phyloP scores from a whole-genome alignment of 2,113 vertebrate species.

The Xenopus borealis region DNA sequence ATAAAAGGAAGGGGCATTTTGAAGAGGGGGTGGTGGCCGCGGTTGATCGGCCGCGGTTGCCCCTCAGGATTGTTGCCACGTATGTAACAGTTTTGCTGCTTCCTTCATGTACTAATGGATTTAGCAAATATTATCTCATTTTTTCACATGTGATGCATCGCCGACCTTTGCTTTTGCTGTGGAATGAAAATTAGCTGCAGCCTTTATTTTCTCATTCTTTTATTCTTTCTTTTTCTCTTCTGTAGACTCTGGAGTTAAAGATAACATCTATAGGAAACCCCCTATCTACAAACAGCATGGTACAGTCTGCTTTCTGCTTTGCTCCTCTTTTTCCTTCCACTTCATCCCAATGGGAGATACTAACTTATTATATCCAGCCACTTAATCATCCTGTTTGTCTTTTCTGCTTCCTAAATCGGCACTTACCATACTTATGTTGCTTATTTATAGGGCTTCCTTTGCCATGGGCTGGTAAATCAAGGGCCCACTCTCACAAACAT shows the following conservation, averaged over 20 bases:
- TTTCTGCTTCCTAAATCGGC: too few relatives aligned
- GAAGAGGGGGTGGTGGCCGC: too few relatives aligned
- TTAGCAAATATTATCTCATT: background rate
- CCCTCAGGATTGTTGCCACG: too few relatives aligned
- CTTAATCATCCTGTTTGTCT: too few relatives aligned
- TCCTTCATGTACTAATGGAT: background rate
- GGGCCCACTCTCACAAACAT: too few relatives aligned
- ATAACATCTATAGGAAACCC: conserved; percentile 99
- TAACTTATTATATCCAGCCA: background rate
- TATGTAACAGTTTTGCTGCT: too few relatives aligned
- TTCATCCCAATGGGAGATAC: background rate
- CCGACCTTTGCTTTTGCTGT: conserved; percentile 7
- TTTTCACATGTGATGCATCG: background rate
- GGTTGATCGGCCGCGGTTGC: too few relatives aligned
- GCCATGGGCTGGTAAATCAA: too few relatives aligned
- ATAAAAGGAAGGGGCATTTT: too few relatives aligned
- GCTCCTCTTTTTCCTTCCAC: conserved; percentile 34
- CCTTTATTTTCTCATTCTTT: conserved; percentile 51
- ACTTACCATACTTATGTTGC: too few relatives aligned
- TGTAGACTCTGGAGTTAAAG: conserved; percentile 91
- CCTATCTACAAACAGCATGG: conserved; percentile 99
- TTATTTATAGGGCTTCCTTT: too few relatives aligned
- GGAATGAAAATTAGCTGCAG: conserved; percentile 4
- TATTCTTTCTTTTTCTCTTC: conserved; percentile 64
- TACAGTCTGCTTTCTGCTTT: conserved; percentile 72